Evolutionary conservation across 2,113 vertebrate genomes (phyloP).

Genomic region (Pseudorectes ferrugineus): DNA sequence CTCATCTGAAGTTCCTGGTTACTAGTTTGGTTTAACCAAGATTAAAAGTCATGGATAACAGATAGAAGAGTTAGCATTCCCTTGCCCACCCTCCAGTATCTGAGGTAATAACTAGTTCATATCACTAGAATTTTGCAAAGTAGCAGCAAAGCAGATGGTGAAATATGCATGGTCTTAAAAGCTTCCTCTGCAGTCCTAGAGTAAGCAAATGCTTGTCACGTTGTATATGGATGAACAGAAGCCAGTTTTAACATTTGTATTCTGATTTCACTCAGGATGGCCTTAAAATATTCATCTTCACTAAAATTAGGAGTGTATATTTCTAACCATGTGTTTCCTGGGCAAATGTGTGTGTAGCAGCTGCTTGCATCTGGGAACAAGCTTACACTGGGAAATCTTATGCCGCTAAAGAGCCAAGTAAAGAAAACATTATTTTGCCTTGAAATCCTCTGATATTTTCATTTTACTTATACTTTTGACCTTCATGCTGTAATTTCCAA

Average conservation of each 20-base stretch:
- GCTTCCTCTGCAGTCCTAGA: background rate
- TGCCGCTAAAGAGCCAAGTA: background rate
- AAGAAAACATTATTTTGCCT: background rate
- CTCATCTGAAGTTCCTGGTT: background rate
- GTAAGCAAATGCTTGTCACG: background rate
- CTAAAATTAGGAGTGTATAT: constrained; percentile 43
- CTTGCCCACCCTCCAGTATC: background rate
- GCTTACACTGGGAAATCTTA: constrained; percentile 7
- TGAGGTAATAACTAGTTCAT: background rate
- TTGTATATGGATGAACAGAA: background rate
- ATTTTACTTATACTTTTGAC: background rate
- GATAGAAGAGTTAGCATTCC: background rate
- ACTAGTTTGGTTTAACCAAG: background rate
- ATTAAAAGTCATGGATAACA: background rate
- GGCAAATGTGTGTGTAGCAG: background rate
- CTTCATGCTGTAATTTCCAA: background rate
- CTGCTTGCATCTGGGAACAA: constrained; percentile 30
- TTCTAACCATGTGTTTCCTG: constrained; percentile 37
- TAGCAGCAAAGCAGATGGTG: background rate
- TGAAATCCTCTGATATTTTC: background rate
- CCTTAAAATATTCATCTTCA: constrained; percentile 44
- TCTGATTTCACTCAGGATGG: constrained; percentile 17
- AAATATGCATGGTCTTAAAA: background rate
- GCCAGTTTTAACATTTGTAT: constrained; percentile 20
- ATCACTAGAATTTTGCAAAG: background rate